Evolutionary conservation across 1,140 invertebrate genomes (phyloP).

Genomic region (Helicoverpa armigera): DNA sequence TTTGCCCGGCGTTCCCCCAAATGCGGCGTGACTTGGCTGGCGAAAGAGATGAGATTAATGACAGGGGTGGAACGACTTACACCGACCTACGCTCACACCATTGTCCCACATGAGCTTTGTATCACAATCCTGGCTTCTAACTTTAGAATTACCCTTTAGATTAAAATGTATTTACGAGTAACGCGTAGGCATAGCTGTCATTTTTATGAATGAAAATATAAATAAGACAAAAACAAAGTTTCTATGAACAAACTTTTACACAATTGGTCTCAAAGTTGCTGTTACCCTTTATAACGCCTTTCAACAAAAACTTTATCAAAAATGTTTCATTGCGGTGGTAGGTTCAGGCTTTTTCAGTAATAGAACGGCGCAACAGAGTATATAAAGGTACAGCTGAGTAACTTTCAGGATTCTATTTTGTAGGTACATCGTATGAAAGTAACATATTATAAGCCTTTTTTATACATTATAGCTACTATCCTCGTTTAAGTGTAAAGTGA

Average conservation of each 20-base stretch:
- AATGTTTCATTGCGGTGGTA: background rate
- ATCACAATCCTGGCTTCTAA: background rate
- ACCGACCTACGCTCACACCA: constrained; percentile 54
- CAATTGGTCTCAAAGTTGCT: too few relatives aligned
- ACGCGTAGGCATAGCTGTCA: too few relatives aligned
- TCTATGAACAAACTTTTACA: too few relatives aligned
- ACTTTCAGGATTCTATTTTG: background rate
- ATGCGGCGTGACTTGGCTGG: constrained; percentile 67
- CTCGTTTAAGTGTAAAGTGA: too few relatives aligned
- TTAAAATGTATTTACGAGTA: too few relatives aligned
- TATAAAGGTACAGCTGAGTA: background rate
- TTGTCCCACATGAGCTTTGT: constrained; percentile 21
- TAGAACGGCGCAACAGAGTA: background rate
- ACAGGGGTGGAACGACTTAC: constrained; percentile 62
- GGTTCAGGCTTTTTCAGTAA: background rate
- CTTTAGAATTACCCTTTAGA: background rate
- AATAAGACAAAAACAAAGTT: background rate
- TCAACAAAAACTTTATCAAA: background rate
- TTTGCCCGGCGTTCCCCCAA: constrained; percentile 47
- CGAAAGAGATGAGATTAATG: constrained; percentile 78
- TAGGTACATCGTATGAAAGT: background rate
- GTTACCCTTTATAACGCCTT: too few relatives aligned
- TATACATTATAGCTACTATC: too few relatives aligned
- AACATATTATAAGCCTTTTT: background rate
- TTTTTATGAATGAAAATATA: background rate